phyloP scores from a whole-genome alignment of 1,140 invertebrate species.

The Hirudo medicinalis region DNA sequence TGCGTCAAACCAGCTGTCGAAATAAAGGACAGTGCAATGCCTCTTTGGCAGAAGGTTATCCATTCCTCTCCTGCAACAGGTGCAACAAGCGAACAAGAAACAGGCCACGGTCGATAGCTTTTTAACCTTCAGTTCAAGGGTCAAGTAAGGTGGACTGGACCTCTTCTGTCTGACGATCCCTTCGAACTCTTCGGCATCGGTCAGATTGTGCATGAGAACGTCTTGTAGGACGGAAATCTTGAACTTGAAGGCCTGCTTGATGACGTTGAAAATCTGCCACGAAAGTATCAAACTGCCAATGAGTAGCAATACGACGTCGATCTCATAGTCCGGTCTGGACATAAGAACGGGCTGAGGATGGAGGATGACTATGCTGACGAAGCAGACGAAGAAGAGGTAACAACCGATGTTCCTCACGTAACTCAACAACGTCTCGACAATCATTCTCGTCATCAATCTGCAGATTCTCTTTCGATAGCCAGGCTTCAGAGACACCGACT shows the following conservation, averaged over 20 bases:
- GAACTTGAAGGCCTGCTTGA: neutral
- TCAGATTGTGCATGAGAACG: neutral
- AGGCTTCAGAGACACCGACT: neutral
- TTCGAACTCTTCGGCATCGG: neutral
- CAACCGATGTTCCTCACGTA: neutral
- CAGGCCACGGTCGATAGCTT: neutral
- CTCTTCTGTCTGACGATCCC: neutral
- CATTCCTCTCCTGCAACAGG: neutral
- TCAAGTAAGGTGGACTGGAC: neutral
- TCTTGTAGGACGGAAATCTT: neutral
- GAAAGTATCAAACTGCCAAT: neutral
- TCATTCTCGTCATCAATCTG: neutral
- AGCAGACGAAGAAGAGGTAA: neutral
- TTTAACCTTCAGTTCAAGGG: neutral
- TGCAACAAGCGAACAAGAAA: neutral
- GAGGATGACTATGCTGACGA: neutral
- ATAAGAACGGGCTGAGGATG: neutral
- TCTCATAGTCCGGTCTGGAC: neutral
- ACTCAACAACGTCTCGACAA: neutral
- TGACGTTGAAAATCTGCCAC: conserved; percentile 6
- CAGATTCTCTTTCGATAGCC: neutral
- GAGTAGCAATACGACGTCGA: neutral
- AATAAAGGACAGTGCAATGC: neutral
- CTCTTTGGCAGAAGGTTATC: neutral
- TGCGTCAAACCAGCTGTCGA: conserved; percentile 1